Evolutionary conservation across 2,888 invertebrate species (phyloP).

Genomic region (Vesta saturnalis): DNA sequence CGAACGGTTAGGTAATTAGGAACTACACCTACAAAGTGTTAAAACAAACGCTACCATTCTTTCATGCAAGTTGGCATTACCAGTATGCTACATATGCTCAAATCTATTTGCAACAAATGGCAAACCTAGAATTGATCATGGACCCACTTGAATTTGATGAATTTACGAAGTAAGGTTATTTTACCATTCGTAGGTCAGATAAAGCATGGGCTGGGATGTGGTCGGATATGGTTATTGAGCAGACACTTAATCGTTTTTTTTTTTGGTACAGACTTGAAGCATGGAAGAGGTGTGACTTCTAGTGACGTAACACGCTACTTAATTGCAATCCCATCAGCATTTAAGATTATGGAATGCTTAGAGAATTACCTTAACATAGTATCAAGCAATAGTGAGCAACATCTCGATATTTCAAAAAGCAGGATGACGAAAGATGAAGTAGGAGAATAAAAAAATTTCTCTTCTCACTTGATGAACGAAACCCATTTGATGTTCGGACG

Average conservation of each 20-base stretch:
- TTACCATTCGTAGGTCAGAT: not conserved
- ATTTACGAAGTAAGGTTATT: not conserved
- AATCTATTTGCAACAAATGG: not conserved
- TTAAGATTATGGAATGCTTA: constrained; percentile 1
- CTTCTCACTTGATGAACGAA: not conserved
- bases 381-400: not conserved
- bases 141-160: not conserved
- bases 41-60: constrained; percentile 4
- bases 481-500: not conserved
- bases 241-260: not conserved
- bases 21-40: constrained; percentile 2
- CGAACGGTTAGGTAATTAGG: not conserved
- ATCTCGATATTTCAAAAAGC: not conserved
- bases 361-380: not conserved
- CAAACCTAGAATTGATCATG: not conserved
- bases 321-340: not conserved
- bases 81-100: not conserved
- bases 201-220: not conserved
- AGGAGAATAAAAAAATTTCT: not conserved
- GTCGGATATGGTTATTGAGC: not conserved
- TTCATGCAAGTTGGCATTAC: constrained; percentile 6
- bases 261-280: constrained; percentile 1
- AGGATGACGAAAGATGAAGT: constrained; percentile 7
- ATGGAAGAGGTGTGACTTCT: not conserved
- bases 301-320: not conserved